A percentile compares a stretch with the other conserved stretches of the same genome.
Evolutionary conservation across 2,113 vertebrate genomes (phyloP).

Genomic region (Pogona vitticeps): DNA sequence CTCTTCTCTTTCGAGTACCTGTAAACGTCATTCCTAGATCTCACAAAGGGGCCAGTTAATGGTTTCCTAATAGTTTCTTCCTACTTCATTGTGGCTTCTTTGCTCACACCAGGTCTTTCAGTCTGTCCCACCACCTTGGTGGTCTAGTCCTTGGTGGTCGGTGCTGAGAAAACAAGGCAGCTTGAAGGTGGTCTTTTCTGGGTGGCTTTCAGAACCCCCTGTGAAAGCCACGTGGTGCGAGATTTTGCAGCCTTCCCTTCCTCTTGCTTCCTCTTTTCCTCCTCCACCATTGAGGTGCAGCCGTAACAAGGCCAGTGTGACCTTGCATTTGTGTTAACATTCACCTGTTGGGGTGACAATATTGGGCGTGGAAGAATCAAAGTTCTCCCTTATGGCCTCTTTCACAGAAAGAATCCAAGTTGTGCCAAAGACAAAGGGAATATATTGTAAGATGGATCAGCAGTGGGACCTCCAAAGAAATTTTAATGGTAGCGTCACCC

Average conservation of each 20-base stretch:
- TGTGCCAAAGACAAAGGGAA: not conserved
- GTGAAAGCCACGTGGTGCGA: conserved; percentile 3
- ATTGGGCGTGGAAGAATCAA: not conserved
- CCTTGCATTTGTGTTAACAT: not conserved
- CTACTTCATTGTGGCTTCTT: not conserved
- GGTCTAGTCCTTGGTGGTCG: not conserved
- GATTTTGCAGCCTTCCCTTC: not conserved
- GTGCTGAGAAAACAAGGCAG: not conserved
- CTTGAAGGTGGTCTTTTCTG: not conserved
- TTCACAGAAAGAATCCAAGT: not conserved
- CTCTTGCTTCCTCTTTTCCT: not conserved
- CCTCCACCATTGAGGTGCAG: not conserved
- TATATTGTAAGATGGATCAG: not conserved
- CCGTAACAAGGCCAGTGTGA: not conserved
- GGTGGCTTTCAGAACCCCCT: conserved; percentile 7
- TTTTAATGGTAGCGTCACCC: not conserved
- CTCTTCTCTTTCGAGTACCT: not conserved
- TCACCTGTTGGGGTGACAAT: conserved; percentile 17
- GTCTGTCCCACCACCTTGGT: not conserved
- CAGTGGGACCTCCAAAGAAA: not conserved
- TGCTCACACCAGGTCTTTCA: not conserved
- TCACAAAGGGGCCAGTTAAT: not conserved
- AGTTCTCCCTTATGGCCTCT: not conserved
- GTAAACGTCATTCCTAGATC: not conserved
- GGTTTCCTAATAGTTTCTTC: not conserved